Conservation (phyloP, 2,113 vertebrate species). For the Bufo gargarizans region DNA sequence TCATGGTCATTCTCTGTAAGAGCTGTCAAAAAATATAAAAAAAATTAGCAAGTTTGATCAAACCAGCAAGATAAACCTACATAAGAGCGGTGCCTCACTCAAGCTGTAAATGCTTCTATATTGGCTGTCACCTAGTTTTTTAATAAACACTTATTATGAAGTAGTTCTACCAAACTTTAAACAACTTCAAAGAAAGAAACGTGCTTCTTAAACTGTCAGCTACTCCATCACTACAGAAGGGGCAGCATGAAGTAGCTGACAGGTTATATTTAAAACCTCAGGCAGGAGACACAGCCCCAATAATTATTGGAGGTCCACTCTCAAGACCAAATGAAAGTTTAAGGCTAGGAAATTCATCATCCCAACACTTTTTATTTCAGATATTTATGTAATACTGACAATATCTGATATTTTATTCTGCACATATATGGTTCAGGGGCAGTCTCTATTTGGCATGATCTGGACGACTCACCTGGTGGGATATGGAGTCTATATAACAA, state of each 20-base stretch:
- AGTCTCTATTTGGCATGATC: background rate
- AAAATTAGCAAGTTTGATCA: background rate
- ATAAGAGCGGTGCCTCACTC: background rate
- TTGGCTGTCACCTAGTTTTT: background rate
- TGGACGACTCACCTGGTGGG: constrained; percentile 81
- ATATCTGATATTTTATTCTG: too few relatives aligned
- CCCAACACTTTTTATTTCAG: background rate
- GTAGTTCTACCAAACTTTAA: background rate
- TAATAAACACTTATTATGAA: background rate
- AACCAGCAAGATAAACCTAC: background rate
- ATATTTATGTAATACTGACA: too few relatives aligned
- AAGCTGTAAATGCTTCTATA: background rate
- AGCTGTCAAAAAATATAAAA: constrained; percentile 69
- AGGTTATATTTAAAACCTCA: background rate
- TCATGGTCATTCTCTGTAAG: constrained; percentile 85
- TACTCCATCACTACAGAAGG: too few relatives aligned
- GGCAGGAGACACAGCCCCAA: background rate
- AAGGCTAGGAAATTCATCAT: background rate
- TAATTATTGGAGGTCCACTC: background rate
- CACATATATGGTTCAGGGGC: too few relatives aligned
- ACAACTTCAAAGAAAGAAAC: background rate
- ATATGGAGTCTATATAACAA: constrained; percentile 91
- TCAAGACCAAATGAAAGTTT: background rate
- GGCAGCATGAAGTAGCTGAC: too few relatives aligned
- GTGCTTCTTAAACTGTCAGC: background rate